A percentile compares a stretch with the other conserved stretches of the same genome.
Conservation (phyloP, 2,797 vertebrate species). For the Anguilla megastoma region DNA sequence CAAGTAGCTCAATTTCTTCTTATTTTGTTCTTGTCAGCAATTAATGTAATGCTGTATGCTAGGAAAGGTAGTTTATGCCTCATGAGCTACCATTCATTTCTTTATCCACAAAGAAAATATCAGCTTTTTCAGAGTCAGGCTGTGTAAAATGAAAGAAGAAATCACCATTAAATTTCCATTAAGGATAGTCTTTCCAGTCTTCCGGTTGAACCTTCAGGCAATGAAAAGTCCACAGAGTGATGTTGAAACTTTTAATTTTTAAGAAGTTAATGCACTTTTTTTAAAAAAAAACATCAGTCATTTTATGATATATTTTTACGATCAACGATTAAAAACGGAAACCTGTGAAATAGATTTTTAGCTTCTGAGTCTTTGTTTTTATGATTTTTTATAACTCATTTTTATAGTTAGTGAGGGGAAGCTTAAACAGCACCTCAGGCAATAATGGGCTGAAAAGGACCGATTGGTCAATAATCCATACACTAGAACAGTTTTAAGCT, state of each 20-base stretch:
- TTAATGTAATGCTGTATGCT: slow-evolving; percentile 59
- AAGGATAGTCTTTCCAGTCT: slow-evolving; percentile 32
- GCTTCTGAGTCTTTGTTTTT: not conserved
- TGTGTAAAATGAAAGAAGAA: slow-evolving; percentile 45
- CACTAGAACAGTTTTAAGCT: not conserved
- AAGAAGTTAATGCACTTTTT: not conserved
- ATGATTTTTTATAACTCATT: not conserved
- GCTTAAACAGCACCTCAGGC: not conserved
- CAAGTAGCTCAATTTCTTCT: slow-evolving; percentile 17
- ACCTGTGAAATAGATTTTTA: not conserved
- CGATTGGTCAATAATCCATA: not conserved
- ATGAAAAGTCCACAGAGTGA: not conserved
- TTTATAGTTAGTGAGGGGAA: not conserved
- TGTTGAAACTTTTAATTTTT: not conserved
- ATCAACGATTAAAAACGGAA: not conserved
- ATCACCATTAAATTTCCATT: slow-evolving; percentile 48
- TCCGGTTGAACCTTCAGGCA: not conserved
- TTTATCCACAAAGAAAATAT: slow-evolving; percentile 48
- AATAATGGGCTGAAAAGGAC: not conserved
- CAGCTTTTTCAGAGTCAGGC: slow-evolving; percentile 46
- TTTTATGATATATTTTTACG: not conserved
- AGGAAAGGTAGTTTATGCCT: slow-evolving; percentile 47
- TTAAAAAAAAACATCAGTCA: too few species aligned
- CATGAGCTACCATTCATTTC: slow-evolving; percentile 50
- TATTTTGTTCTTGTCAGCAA: slow-evolving; percentile 53